Base-by-base conservation (phyloP, 2,113 vertebrate genomes). In the Clinocottus analis region DNA sequence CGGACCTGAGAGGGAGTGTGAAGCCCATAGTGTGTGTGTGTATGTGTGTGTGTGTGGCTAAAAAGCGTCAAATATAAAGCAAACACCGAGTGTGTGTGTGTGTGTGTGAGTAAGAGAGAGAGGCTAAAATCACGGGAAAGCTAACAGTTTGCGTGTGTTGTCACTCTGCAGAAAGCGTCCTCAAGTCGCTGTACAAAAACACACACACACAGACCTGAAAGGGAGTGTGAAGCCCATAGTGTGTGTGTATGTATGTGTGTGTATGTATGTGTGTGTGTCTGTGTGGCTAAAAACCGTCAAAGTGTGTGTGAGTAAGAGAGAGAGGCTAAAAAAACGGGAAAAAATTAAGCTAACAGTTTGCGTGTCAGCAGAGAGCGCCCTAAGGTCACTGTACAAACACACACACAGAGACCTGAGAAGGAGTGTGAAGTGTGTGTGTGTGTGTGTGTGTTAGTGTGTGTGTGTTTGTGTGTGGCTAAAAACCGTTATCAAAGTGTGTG, bases 271-370 rank as follows among this genome's bases (percentile, higher is more conserved):
- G 43, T 49, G 62, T 25, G 64, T 31, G 80, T 68, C 60, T 41
- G 62, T 29, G 65, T 43, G 39, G 31, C 31, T 31, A 31, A 31
- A 31, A 31, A 31, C 31, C 31, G 5, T 31, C 31, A 31, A 31
- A 31, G 37, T 56, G 72, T 62, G 41, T 68, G 65, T 64, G 37
- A 35, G 33, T 37, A 35, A 39, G 37, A 39, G 33, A 14, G 63
- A 29, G 17, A 8, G 23, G 49, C 49, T 58, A 14, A 56, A 43
- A 56, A 43, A 69, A 37, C 21, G 1, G 9, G 13, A 9, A 45
- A 43, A 25, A 80, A 82, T 75, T 77, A 85, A 80, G 74, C 19
- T 51, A 21, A 19, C 16, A 49, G 47, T 49, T 49, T 58, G 71
- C 67, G 58, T 13, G 23, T 62, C 72, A 62, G 66, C 79, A 67